These are phyloP conservation scores for Calonectris borealis DNA, from an alignment of 2,113 vertebrate species.

Conservation along the genomic window DNA sequence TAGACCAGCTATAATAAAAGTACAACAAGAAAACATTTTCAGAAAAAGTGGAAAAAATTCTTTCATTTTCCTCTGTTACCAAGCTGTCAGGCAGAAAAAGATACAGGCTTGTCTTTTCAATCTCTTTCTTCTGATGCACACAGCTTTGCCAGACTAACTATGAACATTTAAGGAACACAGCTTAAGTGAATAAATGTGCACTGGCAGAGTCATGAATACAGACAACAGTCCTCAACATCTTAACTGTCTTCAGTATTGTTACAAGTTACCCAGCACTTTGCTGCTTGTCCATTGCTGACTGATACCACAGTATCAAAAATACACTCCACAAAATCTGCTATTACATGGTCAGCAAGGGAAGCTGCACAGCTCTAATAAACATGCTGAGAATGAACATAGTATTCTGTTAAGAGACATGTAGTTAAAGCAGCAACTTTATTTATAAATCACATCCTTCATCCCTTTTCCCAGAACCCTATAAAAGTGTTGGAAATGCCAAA, in stretches of 20 bases:
- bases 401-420: not conserved
- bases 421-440: not conserved
- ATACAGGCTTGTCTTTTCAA: not conserved
- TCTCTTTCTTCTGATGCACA: not conserved
- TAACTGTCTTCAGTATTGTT: not conserved
- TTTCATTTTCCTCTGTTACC: not conserved
- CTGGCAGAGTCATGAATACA: not conserved
- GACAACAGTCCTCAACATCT: not conserved
- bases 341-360: not conserved
- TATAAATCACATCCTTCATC: not conserved
- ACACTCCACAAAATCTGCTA: not conserved
- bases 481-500: not conserved
- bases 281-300: not conserved
- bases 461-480: not conserved
- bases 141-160: not conserved
- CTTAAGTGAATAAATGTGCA: not conserved
- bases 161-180: not conserved
- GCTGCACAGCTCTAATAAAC: not conserved
- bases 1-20: not conserved
- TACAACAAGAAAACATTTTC: not conserved
- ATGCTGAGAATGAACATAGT: not conserved
- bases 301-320: not conserved
- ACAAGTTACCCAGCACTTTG: not conserved
- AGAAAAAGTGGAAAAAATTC: not conserved
- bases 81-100: not conserved